Conservation (phyloP, 2,113 vertebrate genomes). For the Antidorcas marsupialis region DNA sequence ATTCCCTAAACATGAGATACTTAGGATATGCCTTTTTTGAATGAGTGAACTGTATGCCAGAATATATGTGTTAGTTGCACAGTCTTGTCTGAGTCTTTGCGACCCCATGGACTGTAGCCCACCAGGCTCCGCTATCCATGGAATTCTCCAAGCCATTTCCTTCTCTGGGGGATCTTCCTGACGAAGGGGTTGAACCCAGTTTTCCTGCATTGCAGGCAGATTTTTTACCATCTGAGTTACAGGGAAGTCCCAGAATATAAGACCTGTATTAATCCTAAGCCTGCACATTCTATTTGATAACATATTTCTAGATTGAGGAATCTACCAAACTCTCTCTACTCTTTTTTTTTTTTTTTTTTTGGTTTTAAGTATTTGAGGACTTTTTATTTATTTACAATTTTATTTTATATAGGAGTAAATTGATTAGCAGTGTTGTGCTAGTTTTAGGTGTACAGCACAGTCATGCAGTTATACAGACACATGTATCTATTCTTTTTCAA, state of each 20-base stretch:
- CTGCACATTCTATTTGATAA: neutral
- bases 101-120: neutral
- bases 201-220: neutral
- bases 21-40: neutral
- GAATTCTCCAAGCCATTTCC: neutral
- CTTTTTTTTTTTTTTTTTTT: neutral
- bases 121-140: neutral
- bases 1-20: neutral
- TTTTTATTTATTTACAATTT: neutral
- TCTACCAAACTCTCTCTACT: neutral
- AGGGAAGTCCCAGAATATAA: neutral
- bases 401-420: neutral
- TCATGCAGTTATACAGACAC: neutral
- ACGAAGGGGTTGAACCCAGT: neutral
- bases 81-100: neutral
- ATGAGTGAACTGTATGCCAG: neutral
- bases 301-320: neutral
- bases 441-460: neutral
- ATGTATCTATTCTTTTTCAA: neutral
- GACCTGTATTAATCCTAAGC: neutral
- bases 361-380: neutral
- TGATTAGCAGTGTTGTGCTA: neutral
- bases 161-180: neutral
- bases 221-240: neutral
- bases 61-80: neutral